phyloP scores from a whole-genome alignment of 2,888 invertebrate genomes.

The Nowickia ferox region DNA sequence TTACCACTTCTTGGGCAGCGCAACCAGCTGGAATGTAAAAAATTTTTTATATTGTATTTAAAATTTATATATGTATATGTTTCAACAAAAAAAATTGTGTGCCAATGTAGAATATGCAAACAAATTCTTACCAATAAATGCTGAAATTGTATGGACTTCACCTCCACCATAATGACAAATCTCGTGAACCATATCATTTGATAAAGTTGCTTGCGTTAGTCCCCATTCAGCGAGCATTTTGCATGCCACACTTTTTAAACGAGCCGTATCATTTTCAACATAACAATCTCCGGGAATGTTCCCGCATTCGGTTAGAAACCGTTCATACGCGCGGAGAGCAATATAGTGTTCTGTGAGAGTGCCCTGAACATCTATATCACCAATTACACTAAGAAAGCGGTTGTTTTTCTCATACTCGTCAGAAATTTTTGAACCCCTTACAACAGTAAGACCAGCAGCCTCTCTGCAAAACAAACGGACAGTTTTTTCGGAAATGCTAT shows the following conservation, averaged over 20 bases:
- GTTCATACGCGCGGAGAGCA: slow-evolving; percentile 94
- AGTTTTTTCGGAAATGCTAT: slow-evolving; percentile 90
- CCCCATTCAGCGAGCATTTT: slow-evolving; percentile 94
- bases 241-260: slow-evolving; percentile 89
- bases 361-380: slow-evolving; percentile 91
- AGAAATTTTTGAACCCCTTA: slow-evolving; percentile 91
- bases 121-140: slow-evolving; percentile 88
- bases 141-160: slow-evolving; percentile 96
- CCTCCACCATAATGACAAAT: slow-evolving; percentile 97
- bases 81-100: neutral
- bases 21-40: slow-evolving; percentile 87
- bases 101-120: neutral
- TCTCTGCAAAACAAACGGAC: slow-evolving; percentile 95
- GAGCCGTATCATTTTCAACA: slow-evolving; percentile 94
- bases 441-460: slow-evolving; percentile 90
- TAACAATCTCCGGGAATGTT: slow-evolving; percentile 95
- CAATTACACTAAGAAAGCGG: slow-evolving; percentile 84
- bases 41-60: neutral
- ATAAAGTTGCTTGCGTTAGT: slow-evolving; percentile 88
- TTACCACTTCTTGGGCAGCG: slow-evolving; percentile 97
- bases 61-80: neutral
- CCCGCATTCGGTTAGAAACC: slow-evolving; percentile 94
- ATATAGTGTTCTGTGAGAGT: slow-evolving; percentile 95
- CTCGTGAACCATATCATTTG: slow-evolving; percentile 97
- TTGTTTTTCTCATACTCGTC: slow-evolving; percentile 90